Conservation (phyloP, 2,113 vertebrate genomes). For the Tachysurus vachellii region DNA sequence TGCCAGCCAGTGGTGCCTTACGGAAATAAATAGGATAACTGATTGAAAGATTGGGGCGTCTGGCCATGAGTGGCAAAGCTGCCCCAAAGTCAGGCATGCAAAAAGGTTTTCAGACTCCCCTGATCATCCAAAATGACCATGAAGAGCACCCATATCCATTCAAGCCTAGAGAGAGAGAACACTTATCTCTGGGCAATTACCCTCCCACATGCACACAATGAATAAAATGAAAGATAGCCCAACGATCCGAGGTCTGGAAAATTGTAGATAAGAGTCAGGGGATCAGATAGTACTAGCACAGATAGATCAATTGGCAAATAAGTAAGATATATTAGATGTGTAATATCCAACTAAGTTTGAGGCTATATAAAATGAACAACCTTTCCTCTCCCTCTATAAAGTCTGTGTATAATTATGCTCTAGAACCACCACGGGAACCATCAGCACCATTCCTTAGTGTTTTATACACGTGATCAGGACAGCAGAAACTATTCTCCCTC, state of each 20-base stretch:
- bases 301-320: conserved; percentile 65
- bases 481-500: conserved; percentile 17
- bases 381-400: conserved; percentile 50
- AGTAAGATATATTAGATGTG: conserved; percentile 64
- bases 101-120: conserved; percentile 53
- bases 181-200: conserved; percentile 74
- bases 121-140: conserved; percentile 59
- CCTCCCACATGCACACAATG: conserved; percentile 67
- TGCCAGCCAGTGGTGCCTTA: conserved; percentile 66
- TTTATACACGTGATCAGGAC: conserved; percentile 37
- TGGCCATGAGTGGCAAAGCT: conserved; percentile 63
- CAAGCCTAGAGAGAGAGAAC: conserved; percentile 58
- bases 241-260: conserved; percentile 68
- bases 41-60: conserved; percentile 71
- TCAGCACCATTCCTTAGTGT: conserved; percentile 10
- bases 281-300: conserved; percentile 59
- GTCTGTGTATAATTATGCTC: conserved; percentile 63
- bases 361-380: conserved; percentile 54
- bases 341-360: conserved; percentile 59
- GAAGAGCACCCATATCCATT: conserved; percentile 59
- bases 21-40: conserved; percentile 67
- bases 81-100: conserved; percentile 60
- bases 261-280: conserved; percentile 60
- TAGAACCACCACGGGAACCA: conserved; percentile 48
- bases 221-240: conserved; percentile 71